Conservation (phyloP, 2,888 invertebrate genomes). For the Myathropa florea region DNA sequence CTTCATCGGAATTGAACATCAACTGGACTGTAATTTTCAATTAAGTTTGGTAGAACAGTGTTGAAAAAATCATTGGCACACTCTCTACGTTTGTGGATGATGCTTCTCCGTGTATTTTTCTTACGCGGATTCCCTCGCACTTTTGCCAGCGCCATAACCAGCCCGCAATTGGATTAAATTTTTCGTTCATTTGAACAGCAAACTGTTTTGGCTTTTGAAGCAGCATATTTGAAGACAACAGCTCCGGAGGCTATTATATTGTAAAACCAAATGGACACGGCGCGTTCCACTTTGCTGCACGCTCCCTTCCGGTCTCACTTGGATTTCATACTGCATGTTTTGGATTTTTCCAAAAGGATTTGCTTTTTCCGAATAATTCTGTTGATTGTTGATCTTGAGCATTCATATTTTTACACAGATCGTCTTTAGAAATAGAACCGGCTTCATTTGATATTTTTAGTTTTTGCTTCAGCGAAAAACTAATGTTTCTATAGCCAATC, state of each 20-base stretch:
- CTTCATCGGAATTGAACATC: conserved; percentile 63
- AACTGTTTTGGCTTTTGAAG: background rate
- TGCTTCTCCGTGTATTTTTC: conserved; percentile 40
- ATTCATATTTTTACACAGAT: too few species aligned
- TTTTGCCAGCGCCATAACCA: conserved; percentile 49
- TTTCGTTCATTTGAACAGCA: conserved; percentile 11
- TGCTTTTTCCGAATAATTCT: too few species aligned
- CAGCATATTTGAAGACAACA: background rate
- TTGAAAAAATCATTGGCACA: conserved; percentile 34
- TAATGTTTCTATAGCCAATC: too few species aligned
- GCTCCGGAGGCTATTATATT: background rate
- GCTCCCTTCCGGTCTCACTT: too few species aligned
- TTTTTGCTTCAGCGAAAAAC: too few species aligned
- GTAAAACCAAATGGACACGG: background rate
- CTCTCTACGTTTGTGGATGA: conserved; percentile 29
- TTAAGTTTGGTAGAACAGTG: conserved; percentile 16
- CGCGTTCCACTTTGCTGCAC: background rate
- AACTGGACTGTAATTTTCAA: conserved; percentile 24
- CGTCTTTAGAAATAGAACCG: too few species aligned
- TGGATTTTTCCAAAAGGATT: too few species aligned
- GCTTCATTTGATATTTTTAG: too few species aligned
- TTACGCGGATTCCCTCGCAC: conserved; percentile 30
- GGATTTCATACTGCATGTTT: too few species aligned
- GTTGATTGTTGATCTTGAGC: too few species aligned
- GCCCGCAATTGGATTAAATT: conserved; percentile 29